Percentiles rank a stretch among this genome's conserved stretches.
Evolutionary conservation across 2,888 invertebrate species (phyloP).

Genomic region (Lamproptera curius): DNA sequence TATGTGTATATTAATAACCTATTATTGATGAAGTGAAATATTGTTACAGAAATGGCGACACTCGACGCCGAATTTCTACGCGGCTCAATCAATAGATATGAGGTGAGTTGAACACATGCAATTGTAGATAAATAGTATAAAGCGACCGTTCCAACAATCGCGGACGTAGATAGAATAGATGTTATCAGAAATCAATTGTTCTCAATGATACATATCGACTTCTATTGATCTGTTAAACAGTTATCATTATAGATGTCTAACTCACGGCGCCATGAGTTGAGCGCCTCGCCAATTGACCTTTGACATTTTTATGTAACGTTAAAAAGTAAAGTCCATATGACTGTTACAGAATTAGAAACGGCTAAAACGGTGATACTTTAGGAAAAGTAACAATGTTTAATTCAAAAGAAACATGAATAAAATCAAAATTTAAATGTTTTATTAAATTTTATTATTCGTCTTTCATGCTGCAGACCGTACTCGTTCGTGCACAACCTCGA

Average conservation of each 20-base stretch:
- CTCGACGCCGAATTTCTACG: slow-evolving; percentile 67
- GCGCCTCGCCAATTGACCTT: slow-evolving; percentile 49
- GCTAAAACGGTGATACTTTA: no score
- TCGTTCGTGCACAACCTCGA: slow-evolving; percentile 74
- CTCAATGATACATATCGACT: slow-evolving; percentile 55
- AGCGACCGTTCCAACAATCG: neutral
- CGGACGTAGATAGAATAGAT: slow-evolving; percentile 9
- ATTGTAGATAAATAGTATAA: slow-evolving; percentile 8
- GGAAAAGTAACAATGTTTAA: neutral
- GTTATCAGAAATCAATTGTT: slow-evolving; percentile 51
- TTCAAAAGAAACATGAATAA: neutral
- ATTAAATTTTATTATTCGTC: slow-evolving; percentile 31
- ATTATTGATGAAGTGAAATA: slow-evolving; percentile 2
- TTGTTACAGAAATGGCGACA: slow-evolving; percentile 73
- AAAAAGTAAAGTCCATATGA: no score
- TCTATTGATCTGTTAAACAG: slow-evolving; percentile 66
- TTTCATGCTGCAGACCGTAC: slow-evolving; percentile 65
- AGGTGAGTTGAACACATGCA: slow-evolving; percentile 47
- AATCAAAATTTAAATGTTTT: neutral
- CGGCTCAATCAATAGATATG: slow-evolving; percentile 64
- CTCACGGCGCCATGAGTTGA: slow-evolving; percentile 44
- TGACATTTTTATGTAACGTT: slow-evolving; percentile 33
- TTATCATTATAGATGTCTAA: slow-evolving; percentile 28
- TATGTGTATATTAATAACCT: no score
- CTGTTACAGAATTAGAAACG: no score